Evolutionary conservation across 2,797 vertebrate species (phyloP).

Genomic region (Myotis findleyi): DNA sequence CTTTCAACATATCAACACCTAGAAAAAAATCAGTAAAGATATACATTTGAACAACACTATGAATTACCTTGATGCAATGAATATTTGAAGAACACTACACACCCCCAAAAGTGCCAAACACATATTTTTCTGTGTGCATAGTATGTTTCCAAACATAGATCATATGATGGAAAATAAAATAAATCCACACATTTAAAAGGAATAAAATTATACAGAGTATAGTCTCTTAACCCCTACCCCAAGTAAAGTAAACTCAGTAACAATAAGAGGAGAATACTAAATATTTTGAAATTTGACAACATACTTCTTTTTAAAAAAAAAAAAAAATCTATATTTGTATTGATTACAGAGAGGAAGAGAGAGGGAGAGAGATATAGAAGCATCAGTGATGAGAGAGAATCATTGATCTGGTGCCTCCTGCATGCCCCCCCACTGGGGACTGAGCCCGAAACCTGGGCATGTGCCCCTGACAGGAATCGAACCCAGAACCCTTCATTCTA

Average conservation of each 20-base stretch:
- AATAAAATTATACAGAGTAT: slow-evolving; percentile 21
- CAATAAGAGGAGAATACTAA: background rate
- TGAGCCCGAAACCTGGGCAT: too few species aligned
- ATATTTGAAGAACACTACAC: background rate
- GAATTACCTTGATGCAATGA: background rate
- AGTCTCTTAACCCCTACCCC: background rate
- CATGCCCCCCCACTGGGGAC: too few species aligned
- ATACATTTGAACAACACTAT: background rate
- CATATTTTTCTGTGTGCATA: background rate
- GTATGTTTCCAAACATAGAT: background rate
- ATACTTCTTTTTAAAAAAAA: too few species aligned
- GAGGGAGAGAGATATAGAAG: too few species aligned
- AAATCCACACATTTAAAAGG: background rate
- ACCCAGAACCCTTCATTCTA: too few species aligned
- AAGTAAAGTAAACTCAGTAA: background rate
- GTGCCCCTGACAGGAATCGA: too few species aligned
- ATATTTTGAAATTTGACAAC: slow-evolving; percentile 35
- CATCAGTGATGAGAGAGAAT: too few species aligned
- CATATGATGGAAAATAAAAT: background rate
- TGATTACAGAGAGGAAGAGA: too few species aligned
- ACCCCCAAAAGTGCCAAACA: background rate
- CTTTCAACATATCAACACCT: background rate
- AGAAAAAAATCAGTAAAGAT: background rate
- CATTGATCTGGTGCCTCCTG: too few species aligned
- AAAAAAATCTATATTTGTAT: too few species aligned